phyloP scores from a whole-genome alignment of 2,797 vertebrate genomes.

The Heteromormyrus szaboi region DNA sequence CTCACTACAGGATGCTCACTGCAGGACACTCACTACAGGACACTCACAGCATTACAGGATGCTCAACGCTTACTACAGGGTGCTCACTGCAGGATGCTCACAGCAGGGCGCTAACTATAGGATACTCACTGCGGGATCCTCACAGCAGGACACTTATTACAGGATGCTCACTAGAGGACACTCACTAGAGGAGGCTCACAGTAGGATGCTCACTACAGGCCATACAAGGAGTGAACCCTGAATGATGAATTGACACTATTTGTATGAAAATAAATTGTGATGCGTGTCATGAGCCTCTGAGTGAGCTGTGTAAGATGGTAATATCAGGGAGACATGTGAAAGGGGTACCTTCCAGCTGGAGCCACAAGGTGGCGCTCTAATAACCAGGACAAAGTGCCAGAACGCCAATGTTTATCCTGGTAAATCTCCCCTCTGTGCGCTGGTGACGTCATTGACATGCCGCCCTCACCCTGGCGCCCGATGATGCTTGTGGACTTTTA shows the following conservation, averaged over 20 bases:
- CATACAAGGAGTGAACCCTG: background rate
- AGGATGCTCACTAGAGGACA: background rate
- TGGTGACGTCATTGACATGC: background rate
- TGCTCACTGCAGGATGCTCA: background rate
- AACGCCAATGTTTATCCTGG: background rate
- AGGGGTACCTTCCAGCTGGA: background rate
- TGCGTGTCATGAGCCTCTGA: background rate
- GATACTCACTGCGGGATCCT: background rate
- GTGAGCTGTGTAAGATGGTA: background rate
- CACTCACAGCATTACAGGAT: background rate
- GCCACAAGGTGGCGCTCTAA: background rate
- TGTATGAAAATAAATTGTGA: background rate
- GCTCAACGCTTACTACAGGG: background rate
- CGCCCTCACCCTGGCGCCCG: background rate
- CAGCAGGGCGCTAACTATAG: background rate
- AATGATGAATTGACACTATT: background rate
- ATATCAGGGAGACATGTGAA: background rate
- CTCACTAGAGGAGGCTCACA: background rate
- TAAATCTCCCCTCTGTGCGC: background rate
- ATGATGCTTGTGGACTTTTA: background rate
- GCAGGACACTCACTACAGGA: background rate
- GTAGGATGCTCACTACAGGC: background rate
- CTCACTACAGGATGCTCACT: background rate
- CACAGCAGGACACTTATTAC: background rate
- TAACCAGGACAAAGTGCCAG: background rate